Evolutionary conservation across 2,113 vertebrate species (phyloP).

Genomic region (Syngnathus floridae): DNA sequence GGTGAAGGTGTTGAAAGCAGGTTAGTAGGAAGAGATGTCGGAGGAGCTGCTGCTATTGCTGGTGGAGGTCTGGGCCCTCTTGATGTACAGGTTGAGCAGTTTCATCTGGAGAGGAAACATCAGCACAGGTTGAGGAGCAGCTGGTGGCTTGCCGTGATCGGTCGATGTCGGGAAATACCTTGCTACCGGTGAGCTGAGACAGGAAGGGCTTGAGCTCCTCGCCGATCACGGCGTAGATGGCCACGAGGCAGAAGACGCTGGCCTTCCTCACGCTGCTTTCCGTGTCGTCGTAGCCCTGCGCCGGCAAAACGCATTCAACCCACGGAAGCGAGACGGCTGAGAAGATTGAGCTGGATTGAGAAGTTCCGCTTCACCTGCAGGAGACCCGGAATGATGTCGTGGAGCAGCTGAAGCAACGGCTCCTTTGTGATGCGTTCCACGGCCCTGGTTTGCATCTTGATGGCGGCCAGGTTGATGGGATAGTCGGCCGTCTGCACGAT

Average conservation of each 20-base stretch:
- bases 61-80: conserved; percentile 90
- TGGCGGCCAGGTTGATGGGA: conserved; percentile 92
- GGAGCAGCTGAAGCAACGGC: conserved; percentile 81
- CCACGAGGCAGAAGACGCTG: conserved; percentile 94
- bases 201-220: conserved; percentile 95
- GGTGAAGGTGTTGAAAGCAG: not conserved
- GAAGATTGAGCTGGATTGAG: not conserved
- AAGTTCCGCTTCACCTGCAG: conserved; percentile 75
- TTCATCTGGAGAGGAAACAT: conserved; percentile 79
- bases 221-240: conserved; percentile 93
- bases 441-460: conserved; percentile 96
- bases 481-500: conserved; percentile 97
- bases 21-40: conserved; percentile 89
- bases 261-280: conserved; percentile 97
- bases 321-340: not conserved
- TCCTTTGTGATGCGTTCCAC: conserved; percentile 87
- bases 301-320: not conserved
- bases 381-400: conserved; percentile 87
- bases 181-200: conserved; percentile 92
- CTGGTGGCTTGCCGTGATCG: not conserved
- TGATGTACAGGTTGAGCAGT: conserved; percentile 94
- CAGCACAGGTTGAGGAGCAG: not conserved
- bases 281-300: conserved; percentile 91
- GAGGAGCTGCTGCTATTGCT: conserved; percentile 98
- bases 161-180: conserved; percentile 66